Evolutionary conservation across 2,113 vertebrate species (phyloP).

Genomic region (Rutilus rutilus): DNA sequence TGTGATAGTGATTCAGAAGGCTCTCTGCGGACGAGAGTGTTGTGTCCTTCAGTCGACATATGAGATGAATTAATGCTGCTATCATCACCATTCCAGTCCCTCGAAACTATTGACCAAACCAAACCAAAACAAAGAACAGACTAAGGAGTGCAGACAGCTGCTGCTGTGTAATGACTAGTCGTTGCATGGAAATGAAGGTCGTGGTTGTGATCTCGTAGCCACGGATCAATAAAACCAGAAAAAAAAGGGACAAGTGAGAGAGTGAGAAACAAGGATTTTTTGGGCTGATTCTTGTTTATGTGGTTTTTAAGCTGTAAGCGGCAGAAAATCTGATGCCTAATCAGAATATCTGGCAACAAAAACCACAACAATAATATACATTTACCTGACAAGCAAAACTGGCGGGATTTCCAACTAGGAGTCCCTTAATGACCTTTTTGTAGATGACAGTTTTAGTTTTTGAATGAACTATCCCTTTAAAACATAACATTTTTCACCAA

Average conservation of each 20-base stretch:
- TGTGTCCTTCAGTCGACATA: slow-evolving; percentile 64
- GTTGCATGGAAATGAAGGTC: not conserved
- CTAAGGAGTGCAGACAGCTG: slow-evolving; percentile 59
- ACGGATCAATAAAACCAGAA: not conserved
- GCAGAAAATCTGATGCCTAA: not conserved
- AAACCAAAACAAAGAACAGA: slow-evolving; percentile 50
- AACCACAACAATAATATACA: no score
- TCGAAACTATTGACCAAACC: slow-evolving; percentile 71
- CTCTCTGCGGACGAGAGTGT: slow-evolving; percentile 62
- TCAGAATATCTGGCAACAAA: not conserved
- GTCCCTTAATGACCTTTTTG: not conserved
- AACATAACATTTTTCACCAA: no score
- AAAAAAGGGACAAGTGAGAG: not conserved
- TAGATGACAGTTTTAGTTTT: no score
- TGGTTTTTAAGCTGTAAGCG: not conserved
- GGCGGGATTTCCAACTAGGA: not conserved
- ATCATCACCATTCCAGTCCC: slow-evolving; percentile 61
- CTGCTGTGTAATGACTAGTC: slow-evolving; percentile 59
- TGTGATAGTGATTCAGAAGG: slow-evolving; percentile 69
- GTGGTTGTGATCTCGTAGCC: not conserved
- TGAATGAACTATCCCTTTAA: no score
- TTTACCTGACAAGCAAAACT: no score
- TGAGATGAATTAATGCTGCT: slow-evolving; percentile 71
- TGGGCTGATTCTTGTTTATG: not conserved
- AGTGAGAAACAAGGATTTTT: not conserved